These are phyloP conservation scores for Neolamprologus falcicula DNA, from an alignment of 2,113 vertebrate genomes.

Conservation along the genomic window DNA sequence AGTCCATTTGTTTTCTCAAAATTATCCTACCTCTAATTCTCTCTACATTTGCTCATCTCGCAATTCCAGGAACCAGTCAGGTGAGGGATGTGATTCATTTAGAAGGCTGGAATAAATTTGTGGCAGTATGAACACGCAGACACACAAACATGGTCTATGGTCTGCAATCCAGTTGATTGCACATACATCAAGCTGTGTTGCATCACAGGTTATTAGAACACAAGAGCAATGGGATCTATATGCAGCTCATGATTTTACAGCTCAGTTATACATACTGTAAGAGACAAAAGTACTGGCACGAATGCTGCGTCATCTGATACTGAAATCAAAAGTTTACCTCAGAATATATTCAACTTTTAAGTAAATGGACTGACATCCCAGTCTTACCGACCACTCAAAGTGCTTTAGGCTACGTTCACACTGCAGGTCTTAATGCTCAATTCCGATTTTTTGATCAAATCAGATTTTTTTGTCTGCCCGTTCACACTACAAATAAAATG, in stretches of 20 bases:
- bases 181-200: neutral
- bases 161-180: neutral
- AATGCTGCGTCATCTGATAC: neutral
- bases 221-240: neutral
- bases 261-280: neutral
- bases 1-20: neutral
- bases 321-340: neutral
- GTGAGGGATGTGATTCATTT: neutral
- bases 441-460: too few species aligned
- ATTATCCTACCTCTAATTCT: neutral
- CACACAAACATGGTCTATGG: neutral
- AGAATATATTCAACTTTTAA: neutral
- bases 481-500: too few species aligned
- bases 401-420: rapidly evolving
- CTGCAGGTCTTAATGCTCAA: too few species aligned
- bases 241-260: neutral
- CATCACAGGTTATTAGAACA: neutral
- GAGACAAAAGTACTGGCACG: neutral
- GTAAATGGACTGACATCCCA: neutral
- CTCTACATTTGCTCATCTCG: neutral
- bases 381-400: neutral
- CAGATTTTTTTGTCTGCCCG: rapidly evolving
- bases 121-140: neutral
- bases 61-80: neutral
- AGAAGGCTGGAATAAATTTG: neutral